These are phyloP conservation scores for Ricordea florida DNA, from an alignment of 92 coral and sea anemone species.

Conservation along the genomic window DNA sequence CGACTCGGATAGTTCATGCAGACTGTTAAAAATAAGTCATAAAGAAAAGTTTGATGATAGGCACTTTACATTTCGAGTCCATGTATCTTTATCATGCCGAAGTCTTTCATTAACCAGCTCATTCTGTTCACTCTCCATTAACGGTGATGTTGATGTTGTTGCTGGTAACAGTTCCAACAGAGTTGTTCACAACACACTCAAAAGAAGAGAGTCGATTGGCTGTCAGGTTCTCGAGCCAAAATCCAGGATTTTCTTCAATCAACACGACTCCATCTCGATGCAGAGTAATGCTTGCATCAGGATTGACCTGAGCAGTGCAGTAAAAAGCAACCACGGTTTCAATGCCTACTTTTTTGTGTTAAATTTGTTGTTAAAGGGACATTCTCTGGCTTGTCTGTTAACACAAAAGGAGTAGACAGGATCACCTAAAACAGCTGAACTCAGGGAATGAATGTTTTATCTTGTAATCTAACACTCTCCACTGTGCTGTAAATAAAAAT, in stretches of 20 bases:
- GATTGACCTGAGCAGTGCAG: conserved; percentile 38
- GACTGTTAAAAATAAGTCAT: too few species aligned
- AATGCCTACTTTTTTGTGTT: not conserved
- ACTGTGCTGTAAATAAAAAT: too few species aligned
- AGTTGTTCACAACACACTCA: conserved; percentile 36
- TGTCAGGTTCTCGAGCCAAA: not conserved
- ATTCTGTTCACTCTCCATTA: conserved; percentile 9
- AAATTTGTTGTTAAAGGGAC: not conserved
- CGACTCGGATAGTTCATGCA: too few species aligned
- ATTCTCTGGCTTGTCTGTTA: conserved; percentile 1
- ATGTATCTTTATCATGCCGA: too few species aligned
- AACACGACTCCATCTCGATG: not conserved
- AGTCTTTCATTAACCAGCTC: not conserved
- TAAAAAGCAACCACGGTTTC: not conserved
- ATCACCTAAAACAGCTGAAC: too few species aligned
- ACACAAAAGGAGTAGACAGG: too few species aligned
- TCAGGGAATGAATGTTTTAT: too few species aligned
- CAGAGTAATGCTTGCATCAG: conserved; percentile 10
- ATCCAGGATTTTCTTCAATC: not conserved
- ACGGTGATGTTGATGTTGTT: not conserved
- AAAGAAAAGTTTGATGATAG: too few species aligned
- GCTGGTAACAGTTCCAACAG: conserved; percentile 14
- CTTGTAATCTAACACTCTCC: too few species aligned
- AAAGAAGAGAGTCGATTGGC: not conserved
- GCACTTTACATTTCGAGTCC: too few species aligned